A percentile compares a stretch with the other conserved stretches of the same genome.
These are phyloP conservation scores for Sarcophaga rosellei DNA, from an alignment of 2,888 invertebrate genomes.

Conservation along the genomic window DNA sequence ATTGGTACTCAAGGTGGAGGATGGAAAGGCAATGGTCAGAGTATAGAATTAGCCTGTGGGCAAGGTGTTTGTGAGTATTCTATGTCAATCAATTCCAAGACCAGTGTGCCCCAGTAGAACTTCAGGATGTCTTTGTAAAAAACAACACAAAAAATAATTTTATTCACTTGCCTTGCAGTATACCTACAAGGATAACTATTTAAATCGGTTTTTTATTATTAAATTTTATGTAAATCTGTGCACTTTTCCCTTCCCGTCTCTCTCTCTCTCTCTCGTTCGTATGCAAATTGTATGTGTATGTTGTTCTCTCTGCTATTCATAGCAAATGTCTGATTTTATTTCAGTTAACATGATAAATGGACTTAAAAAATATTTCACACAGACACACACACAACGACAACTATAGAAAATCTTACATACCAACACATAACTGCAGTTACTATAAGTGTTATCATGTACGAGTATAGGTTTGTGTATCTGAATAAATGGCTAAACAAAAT, in stretches of 20 bases:
- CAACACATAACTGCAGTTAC: background rate
- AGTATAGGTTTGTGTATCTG: conserved; percentile 6
- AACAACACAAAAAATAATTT: too few species aligned
- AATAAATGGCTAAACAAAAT: conserved; percentile 15
- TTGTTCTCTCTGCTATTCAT: conserved; percentile 13
- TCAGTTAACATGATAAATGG: conserved; percentile 70
- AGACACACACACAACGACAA: background rate
- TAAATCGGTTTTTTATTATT: background rate
- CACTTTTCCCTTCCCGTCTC: background rate
- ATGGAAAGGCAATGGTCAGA: too few species aligned
- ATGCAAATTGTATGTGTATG: background rate
- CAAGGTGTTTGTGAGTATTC: too few species aligned
- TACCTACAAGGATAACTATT: background rate
- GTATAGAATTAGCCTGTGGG: too few species aligned
- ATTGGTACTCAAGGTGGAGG: too few species aligned
- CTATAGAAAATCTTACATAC: background rate
- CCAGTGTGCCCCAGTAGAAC: too few species aligned
- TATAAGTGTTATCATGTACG: background rate
- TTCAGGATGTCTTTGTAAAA: too few species aligned
- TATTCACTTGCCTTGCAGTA: too few species aligned
- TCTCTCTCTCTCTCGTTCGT: too few species aligned
- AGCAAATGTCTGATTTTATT: conserved; percentile 65
- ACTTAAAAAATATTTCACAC: conserved; percentile 55
- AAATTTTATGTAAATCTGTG: background rate
- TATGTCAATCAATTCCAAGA: too few species aligned